phyloP scores from a whole-genome alignment of 2,797 vertebrate genomes.

The Erpetoichthys calabaricus region DNA sequence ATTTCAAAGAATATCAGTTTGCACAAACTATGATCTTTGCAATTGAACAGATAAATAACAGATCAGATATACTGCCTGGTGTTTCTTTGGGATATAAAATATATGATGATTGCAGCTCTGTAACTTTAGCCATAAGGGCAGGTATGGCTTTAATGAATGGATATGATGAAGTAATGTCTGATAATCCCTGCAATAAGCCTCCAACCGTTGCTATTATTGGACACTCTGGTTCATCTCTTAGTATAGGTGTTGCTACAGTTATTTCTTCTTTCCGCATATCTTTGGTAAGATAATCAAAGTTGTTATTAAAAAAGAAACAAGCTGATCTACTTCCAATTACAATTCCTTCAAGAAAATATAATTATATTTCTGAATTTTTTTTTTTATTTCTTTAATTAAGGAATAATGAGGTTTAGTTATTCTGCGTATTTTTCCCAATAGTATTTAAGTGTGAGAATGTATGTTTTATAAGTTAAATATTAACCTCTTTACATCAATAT shows the following conservation, averaged over 20 bases:
- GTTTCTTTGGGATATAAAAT: conserved; percentile 34
- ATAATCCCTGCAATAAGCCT: conserved; percentile 1
- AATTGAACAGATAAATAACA: conserved; percentile 37
- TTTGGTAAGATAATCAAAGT: conserved; percentile 25
- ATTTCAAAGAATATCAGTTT: conserved; percentile 39
- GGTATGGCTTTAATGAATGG: conserved; percentile 28
- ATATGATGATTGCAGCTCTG: conserved; percentile 31
- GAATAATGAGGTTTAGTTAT: too few species aligned
- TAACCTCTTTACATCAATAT: too few species aligned
- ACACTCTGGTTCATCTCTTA: conserved; percentile 36
- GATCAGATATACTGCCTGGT: conserved; percentile 27
- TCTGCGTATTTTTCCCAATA: too few species aligned
- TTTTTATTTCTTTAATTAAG: too few species aligned
- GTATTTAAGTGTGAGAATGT: too few species aligned
- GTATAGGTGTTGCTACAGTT: conserved; percentile 24
- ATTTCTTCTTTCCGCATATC: conserved; percentile 27
- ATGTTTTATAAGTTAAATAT: too few species aligned
- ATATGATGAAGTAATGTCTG: conserved; percentile 4
- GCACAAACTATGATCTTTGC: conserved; percentile 36
- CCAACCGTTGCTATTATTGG: conserved; percentile 33
- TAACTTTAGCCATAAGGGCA: conserved; percentile 29
- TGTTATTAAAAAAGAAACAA: too few species aligned
- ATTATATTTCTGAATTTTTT: too few species aligned
- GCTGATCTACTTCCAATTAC: too few species aligned
- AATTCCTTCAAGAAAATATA: too few species aligned